Evolutionary conservation across 2,888 invertebrate genomes (phyloP), one percentile per base, ranked within the genome.

Genomic region (Cryptocheilus praepositus): DNA sequence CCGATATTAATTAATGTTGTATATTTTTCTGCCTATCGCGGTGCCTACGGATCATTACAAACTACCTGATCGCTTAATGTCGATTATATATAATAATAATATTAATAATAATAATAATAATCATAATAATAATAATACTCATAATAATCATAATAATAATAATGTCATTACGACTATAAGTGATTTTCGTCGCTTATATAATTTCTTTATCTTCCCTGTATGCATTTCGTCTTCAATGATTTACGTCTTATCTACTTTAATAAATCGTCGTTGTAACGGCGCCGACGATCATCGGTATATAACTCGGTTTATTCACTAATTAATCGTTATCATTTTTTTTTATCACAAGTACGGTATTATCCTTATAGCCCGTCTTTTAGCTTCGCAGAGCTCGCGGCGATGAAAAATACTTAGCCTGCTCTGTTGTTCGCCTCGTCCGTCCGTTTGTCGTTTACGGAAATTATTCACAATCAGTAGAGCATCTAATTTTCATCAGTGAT

Each of bases 321-420:
- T 72, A 72, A 66, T 69, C 66, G 67, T 74, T 70, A 73, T 43
- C 64, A 49, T 49, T 49, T 49, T 49, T 68, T 67, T 66, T 82
- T 85, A 85, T 85, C 85, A 85, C 85, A 85, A 85, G 79, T 84
- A 82, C 80, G 79, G 80, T 81, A 80, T 84, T 81, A 80, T 81
- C 81, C 80, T 73, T 74, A 70, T 57, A 65, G 64, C 68, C 67
- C 67, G 69, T 45, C 60, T 51, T 19, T 5, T 15, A n/a, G 19
- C 49, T 2, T 53, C 66, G 61, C 64, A 57, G 65, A 55, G 67
- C 67, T 58, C 51, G 25, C 51, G 61, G 58, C 67, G 63, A 51
- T 51, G 22, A 61, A 61, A 36, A 36, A 36, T 36, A 36, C 36
- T 36, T 36, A 8, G 11, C 43, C 36, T 36, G 36, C 36, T 11